A percentile compares a stretch with the other conserved stretches of the same genome.
Conservation (phyloP, 2,113 vertebrate species). For the Anarrhichthys ocellatus region DNA sequence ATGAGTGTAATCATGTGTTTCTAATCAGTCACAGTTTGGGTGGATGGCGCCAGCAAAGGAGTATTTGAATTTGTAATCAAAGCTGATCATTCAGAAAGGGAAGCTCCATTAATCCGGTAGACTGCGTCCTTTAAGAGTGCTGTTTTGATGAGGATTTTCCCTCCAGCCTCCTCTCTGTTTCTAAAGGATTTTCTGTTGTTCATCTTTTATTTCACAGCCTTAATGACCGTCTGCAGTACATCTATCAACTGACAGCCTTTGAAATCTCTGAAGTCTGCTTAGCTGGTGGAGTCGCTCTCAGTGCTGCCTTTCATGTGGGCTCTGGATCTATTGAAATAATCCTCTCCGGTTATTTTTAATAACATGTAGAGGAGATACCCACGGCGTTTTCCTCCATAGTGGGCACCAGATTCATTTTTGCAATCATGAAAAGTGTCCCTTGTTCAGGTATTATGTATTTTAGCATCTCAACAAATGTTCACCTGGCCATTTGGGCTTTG, state of each 20-base stretch:
- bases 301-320: constrained; percentile 57
- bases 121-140: constrained; percentile 41
- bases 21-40: constrained; percentile 31
- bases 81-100: constrained; percentile 53
- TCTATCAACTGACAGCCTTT: constrained; percentile 61
- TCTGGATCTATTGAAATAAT: constrained; percentile 34
- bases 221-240: constrained; percentile 60
- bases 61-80: constrained; percentile 62
- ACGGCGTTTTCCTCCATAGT: constrained; percentile 11
- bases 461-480: constrained; percentile 14
- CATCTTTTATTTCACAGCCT: constrained; percentile 57
- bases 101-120: constrained; percentile 54
- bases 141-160: constrained; percentile 68
- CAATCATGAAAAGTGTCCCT: constrained; percentile 12
- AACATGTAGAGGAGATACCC: constrained; percentile 5
- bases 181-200: constrained; percentile 51
- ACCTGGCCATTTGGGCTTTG: constrained; percentile 41
- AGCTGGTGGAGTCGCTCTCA: constrained; percentile 38
- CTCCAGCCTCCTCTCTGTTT: constrained; percentile 54
- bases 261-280: constrained; percentile 57
- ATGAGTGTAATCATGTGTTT: constrained; percentile 28
- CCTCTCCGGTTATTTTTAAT: constrained; percentile 35
- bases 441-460: constrained; percentile 16
- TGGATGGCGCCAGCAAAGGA: constrained; percentile 7
- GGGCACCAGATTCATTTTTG: constrained; percentile 11